Conservation (phyloP, 2,113 vertebrate species). For the Struthidea cinerea region DNA sequence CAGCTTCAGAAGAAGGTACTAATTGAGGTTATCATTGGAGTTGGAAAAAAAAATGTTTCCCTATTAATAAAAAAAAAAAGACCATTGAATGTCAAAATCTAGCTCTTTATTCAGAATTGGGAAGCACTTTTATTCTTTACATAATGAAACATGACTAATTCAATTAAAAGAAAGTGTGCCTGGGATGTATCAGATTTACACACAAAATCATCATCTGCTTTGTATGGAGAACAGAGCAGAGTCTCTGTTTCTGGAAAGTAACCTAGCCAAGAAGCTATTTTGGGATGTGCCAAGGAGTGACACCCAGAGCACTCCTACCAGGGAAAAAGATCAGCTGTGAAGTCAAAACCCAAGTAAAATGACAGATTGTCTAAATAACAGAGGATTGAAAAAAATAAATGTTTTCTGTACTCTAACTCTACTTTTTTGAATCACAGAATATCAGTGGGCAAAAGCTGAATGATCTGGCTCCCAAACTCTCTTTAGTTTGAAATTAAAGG, state of each 20-base stretch:
- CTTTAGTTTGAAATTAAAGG: background rate
- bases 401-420: background rate
- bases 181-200: background rate
- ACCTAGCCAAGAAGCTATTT: background rate
- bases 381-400: background rate
- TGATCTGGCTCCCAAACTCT: background rate
- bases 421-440: background rate
- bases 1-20: background rate
- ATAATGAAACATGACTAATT: background rate
- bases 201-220: background rate
- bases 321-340: background rate
- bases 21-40: background rate
- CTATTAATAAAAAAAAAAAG: background rate
- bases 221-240: background rate
- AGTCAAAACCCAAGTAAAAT: background rate
- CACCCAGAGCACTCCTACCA: background rate
- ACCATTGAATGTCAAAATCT: background rate
- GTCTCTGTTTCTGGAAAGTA: background rate
- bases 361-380: background rate
- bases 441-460: background rate
- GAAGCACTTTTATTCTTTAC: background rate
- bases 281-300: background rate
- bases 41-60: background rate
- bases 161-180: background rate
- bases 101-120: background rate